Percentiles rank a stretch among this genome's conserved stretches.
phyloP scores from a whole-genome alignment of 2,113 vertebrate species.

The Protomyctophum bolini region DNA sequence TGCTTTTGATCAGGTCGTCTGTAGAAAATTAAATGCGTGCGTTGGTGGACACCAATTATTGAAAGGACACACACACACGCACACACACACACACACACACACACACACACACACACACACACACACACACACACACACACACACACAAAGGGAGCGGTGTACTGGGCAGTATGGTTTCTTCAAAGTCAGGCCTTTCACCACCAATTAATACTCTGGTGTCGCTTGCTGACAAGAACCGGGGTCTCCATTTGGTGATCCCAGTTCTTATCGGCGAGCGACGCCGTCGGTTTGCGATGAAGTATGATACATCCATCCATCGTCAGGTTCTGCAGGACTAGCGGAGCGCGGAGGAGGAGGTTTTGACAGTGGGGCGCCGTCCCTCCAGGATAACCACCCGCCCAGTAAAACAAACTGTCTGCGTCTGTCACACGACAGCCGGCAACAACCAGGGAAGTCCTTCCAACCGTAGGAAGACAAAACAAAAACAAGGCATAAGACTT shows the following conservation, averaged over 20 bases:
- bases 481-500: too few relatives aligned
- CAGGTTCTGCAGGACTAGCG: neutral
- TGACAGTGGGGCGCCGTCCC: neutral
- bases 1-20: constrained; percentile 58
- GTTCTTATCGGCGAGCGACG: too few relatives aligned
- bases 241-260: too few relatives aligned
- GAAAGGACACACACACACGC: constrained; percentile 1
- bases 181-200: neutral
- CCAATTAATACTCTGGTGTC: too few relatives aligned
- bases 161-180: neutral
- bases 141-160: neutral
- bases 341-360: neutral
- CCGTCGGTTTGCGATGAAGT: too few relatives aligned
- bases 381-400: constrained; percentile 5
- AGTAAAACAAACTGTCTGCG: neutral
- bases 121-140: too few relatives aligned
- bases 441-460: neutral
- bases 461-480: neutral
- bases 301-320: too few relatives aligned
- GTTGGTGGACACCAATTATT: constrained; percentile 59
- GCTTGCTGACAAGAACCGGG: too few relatives aligned
- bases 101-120: too few relatives aligned
- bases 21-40: constrained; percentile 70
- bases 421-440: neutral
- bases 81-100: neutral